Evolutionary conservation across 2,113 vertebrate species (phyloP), one percentile per base, ranked within the genome.

Genomic region (Myrmophylax atrothorax): DNA sequence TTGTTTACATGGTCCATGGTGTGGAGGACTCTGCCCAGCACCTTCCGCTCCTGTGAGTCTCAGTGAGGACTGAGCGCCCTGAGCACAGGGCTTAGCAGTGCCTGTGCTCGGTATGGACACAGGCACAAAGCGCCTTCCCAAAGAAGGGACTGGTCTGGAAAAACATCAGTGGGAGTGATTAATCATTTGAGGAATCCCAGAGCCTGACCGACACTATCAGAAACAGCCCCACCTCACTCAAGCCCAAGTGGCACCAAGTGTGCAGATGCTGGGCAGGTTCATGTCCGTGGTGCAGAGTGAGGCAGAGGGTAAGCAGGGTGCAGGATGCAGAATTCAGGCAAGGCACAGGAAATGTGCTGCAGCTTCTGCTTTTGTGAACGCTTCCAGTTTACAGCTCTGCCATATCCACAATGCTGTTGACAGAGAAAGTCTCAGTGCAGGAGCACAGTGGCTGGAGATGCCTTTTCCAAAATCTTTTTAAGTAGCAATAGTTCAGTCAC

Each of bases 21-120:
- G 11, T 18, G n/a, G 37, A 42, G 82, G 29, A 4, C n/a, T 67
- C 52, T 42, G 69, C 69, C 38, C 35, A 40, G 33, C 29, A 8
- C 2, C 2, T 38, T 37, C 33, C 1, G 7, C 23, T 79, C 18
- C 84, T 2, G 1, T 26, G 68, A 37, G 18, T 44, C 46, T 33
- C 7, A 3, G 4, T 22, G 46, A 33, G 87, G 55, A 7, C 15
- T 2, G 38, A 83, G 46, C 3, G 1, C 62, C 44, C 58, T 37
- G 11, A 10, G 44, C 18, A 14, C 40, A 2, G 6, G 2, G 22
- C 1, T 16, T 38, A 15, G 15, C 31, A 0, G n/a, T 14, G 16
- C 28, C 20, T 10, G 1, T 16, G 60, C 37, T 46, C 4, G 0
- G 14, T 13, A 4, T 6, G 62, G 14, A 7, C 31, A 69, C 14